Evolutionary conservation across 2,113 vertebrate species (phyloP).

Genomic region (Oryzias melastigma): DNA sequence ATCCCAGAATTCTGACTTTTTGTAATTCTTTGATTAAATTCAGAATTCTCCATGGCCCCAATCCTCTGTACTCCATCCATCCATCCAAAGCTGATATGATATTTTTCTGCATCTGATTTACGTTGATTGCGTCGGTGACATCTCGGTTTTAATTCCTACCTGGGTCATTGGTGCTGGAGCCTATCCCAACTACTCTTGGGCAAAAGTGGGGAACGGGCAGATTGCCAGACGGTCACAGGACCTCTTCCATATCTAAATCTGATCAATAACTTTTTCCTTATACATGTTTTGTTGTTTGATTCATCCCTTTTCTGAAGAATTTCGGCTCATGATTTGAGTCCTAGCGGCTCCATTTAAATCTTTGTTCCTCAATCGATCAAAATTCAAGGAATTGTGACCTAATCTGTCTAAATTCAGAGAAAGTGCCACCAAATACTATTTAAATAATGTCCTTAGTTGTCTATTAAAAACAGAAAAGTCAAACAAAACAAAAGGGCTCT

Average conservation of each 20-base stretch:
- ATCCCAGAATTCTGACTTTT: too few species aligned
- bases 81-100: too few species aligned
- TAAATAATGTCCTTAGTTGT: slow-evolving; percentile 59
- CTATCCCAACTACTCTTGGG: too few species aligned
- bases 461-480: slow-evolving; percentile 62
- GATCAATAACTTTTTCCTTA: not conserved
- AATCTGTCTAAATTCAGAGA: slow-evolving; percentile 21
- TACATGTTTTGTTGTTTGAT: not conserved
- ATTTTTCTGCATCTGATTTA: too few species aligned
- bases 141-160: too few species aligned
- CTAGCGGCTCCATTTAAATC: slow-evolving; percentile 12
- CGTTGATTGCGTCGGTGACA: too few species aligned
- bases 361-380: not conserved
- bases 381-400: slow-evolving; percentile 13
- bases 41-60: too few species aligned
- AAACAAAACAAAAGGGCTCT: slow-evolving; percentile 63
- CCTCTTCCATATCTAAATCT: not conserved
- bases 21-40: too few species aligned
- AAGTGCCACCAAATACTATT: slow-evolving; percentile 48
- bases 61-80: too few species aligned
- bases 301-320: not conserved
- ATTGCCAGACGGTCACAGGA: not conserved
- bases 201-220: too few species aligned
- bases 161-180: too few species aligned
- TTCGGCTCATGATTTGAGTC: slow-evolving; percentile 10